Evolutionary conservation across 1,140 invertebrate genomes (phyloP).

Genomic region (Aphelenchoides avenae): DNA sequence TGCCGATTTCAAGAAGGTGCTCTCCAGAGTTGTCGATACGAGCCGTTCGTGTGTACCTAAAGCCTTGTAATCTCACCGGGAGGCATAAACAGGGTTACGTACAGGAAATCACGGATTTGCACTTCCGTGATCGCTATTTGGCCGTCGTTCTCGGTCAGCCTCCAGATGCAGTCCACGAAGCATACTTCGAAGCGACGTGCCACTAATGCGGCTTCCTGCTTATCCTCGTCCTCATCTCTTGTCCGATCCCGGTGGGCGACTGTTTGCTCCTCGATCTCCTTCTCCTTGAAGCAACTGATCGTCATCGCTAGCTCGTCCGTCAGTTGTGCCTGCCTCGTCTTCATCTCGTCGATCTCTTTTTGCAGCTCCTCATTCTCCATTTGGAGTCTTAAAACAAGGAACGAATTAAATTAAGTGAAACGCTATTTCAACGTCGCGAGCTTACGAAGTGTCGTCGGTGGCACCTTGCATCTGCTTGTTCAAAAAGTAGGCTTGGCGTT

Average conservation of each 20-base stretch:
- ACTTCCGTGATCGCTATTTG: constrained; percentile 93
- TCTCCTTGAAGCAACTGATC: constrained; percentile 78
- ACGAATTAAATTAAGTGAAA: not conserved
- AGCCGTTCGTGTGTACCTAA: constrained; percentile 85
- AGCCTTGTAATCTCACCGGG: not conserved
- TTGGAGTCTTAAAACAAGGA: constrained; percentile 21
- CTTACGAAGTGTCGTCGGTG: not conserved
- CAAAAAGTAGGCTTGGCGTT: constrained; percentile 55
- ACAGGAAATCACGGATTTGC: constrained; percentile 88
- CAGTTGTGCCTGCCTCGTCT: constrained; percentile 75
- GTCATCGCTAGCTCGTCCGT: constrained; percentile 90
- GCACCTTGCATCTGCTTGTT: constrained; percentile 38
- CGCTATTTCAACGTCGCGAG: not conserved
- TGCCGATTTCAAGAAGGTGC: constrained; percentile 92
- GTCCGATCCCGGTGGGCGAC: constrained; percentile 29
- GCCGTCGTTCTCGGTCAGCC: constrained; percentile 91
- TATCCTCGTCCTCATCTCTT: constrained; percentile 34
- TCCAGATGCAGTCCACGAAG: constrained; percentile 97
- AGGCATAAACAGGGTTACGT: constrained; percentile 55
- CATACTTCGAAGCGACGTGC: constrained; percentile 90
- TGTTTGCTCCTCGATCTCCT: constrained; percentile 65
- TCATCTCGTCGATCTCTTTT: constrained; percentile 76
- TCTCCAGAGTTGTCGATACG: constrained; percentile 94
- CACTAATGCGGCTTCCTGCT: constrained; percentile 67
- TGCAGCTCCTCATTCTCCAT: constrained; percentile 23